Conservation (phyloP, 2,113 vertebrate species). For the Tragulus kanchil region DNA sequence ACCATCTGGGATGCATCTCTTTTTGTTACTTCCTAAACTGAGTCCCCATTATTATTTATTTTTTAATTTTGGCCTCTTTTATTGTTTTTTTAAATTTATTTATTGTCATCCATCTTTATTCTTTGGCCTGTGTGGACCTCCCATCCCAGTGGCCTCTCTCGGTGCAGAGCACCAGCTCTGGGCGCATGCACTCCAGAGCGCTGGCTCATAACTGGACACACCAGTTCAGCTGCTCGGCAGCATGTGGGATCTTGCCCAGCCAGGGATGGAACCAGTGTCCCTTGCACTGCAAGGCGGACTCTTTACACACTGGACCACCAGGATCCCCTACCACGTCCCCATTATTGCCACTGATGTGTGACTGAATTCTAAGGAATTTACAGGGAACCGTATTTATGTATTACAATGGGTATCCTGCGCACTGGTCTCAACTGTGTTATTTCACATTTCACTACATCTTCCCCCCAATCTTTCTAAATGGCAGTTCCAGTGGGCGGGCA, state of each 20-base stretch:
- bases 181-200: no score
- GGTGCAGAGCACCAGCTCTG: no score
- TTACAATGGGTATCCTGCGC: no score
- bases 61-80: no score
- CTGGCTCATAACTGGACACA: no score
- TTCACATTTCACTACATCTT: not conserved
- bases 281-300: not conserved
- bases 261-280: not conserved
- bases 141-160: no score
- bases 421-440: not conserved
- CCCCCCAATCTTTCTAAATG: not conserved
- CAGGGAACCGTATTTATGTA: not conserved
- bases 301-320: not conserved
- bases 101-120: no score
- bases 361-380: not conserved
- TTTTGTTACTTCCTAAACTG: not conserved
- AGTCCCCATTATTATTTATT: no score
- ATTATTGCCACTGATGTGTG: not conserved
- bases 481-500: not conserved
- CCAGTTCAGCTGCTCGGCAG: no score
- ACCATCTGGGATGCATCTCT: not conserved
- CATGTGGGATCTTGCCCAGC: not conserved
- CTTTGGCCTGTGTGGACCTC: no score
- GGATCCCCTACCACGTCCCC: not conserved
- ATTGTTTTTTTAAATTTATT: no score